These are phyloP conservation scores for Phortica variegata DNA, from an alignment of 1,140 invertebrate genomes.

Conservation along the genomic window DNA sequence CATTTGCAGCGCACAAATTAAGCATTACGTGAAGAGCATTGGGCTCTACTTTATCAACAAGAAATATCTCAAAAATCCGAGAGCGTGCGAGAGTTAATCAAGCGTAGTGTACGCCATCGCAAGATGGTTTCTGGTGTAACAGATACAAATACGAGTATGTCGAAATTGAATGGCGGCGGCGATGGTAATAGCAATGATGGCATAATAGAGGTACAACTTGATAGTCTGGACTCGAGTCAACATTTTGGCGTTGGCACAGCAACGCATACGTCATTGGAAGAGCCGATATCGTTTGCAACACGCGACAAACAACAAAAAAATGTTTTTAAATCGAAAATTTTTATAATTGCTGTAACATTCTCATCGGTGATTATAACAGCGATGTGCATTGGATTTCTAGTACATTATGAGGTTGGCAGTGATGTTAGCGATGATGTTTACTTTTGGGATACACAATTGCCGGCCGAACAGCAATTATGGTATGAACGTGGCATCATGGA, in stretches of 20 bases:
- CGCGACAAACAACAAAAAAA: slow-evolving; percentile 20
- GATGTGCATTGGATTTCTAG: slow-evolving; percentile 48
- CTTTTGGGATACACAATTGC: slow-evolving; percentile 38
- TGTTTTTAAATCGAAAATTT: slow-evolving; percentile 47
- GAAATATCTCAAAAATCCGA: no score
- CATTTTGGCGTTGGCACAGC: slow-evolving; percentile 19
- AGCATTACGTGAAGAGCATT: no score
- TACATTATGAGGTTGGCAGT: slow-evolving; percentile 40
- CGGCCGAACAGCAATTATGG: slow-evolving; percentile 39
- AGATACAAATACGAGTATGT: no score
- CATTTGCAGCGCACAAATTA: no score
- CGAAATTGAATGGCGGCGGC: no score
- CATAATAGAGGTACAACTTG: slow-evolving; percentile 41
- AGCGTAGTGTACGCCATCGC: no score
- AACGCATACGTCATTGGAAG: slow-evolving; percentile 2
- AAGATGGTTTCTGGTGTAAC: no score
- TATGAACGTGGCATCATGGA: slow-evolving; percentile 58
- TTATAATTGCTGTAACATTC: slow-evolving; percentile 41
- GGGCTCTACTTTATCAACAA: no score
- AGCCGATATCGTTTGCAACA: no score
- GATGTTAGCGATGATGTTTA: slow-evolving; percentile 28
- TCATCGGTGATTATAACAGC: slow-evolving; percentile 35
- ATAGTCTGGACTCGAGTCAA: slow-evolving; percentile 31
- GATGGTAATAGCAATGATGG: slow-evolving; percentile 35
- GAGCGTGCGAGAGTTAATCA: no score